Percentiles rank a stretch among this genome's conserved stretches.
Evolutionary conservation across 2,797 vertebrate genomes (phyloP).

Genomic region (Ispidina picta): DNA sequence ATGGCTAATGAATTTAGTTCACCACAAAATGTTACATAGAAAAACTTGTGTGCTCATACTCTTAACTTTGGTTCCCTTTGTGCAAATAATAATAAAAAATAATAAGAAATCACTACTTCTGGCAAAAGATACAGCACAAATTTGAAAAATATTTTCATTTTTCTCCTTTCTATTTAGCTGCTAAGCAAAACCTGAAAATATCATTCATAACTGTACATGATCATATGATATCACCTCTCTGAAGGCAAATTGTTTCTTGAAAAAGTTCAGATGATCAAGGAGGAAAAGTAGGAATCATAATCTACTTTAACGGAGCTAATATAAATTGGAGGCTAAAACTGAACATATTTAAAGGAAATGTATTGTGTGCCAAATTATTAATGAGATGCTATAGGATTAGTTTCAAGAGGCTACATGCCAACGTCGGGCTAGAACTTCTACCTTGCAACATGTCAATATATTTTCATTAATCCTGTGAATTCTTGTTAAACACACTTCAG

Average conservation of each 20-base stretch:
- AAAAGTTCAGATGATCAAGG: background rate
- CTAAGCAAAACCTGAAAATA: background rate
- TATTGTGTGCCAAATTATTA: background rate
- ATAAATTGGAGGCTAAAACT: background rate
- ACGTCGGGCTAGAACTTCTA: background rate
- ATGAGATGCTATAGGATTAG: background rate
- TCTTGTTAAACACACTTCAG: conserved; percentile 12
- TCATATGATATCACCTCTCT: background rate
- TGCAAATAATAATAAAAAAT: background rate
- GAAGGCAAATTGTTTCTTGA: background rate
- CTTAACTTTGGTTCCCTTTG: background rate
- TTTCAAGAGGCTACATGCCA: background rate
- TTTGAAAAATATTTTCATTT: background rate
- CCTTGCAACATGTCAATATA: background rate
- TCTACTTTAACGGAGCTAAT: background rate
- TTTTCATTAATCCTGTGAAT: conserved; percentile 10
- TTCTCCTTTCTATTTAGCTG: background rate
- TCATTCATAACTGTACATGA: background rate
- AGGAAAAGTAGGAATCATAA: background rate
- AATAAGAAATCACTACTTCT: background rate
- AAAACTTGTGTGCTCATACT: background rate
- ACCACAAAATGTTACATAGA: background rate
- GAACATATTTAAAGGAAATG: background rate
- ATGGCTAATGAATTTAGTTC: background rate
- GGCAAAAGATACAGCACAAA: background rate